Base-by-base conservation (phyloP, 2,797 vertebrate genomes). In the Hipposideros larvatus region DNA sequence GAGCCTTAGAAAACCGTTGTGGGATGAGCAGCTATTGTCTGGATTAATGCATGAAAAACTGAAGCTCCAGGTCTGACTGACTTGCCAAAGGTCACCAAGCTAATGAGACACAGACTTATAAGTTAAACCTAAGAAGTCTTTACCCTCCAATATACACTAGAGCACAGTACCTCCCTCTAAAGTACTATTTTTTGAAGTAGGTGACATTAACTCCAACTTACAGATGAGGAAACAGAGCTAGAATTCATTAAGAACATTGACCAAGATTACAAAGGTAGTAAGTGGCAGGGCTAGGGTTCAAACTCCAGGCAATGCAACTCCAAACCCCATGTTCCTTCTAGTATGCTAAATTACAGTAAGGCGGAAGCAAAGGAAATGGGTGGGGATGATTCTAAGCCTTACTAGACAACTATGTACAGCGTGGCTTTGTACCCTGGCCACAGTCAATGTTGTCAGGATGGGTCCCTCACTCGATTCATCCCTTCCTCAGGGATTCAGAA, bases 1-100 rank as follows among this genome's bases (percentile, higher is more conserved):
- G 28, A 88, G 31, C 74, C 70, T 93, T 59, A 95, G 71, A 89
- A 95, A 93, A 96, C 19, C 4, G 5, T 11, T 22, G 10, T 48
- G 21, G 55, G 22, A 4, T 59, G 46, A 11, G 11, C 37, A 22
- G 48, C 43, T 70, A 79, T 2, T 34, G 11, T 53, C 53, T 86
- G 21, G 28, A 90, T 87, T 90, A 91, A 75, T 5, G 87, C 24
- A 66, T 37, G 68, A 97, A 89, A 97, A 79, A 77, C 48, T 48
- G 88, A 16, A 18, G 41, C 68, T 22, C 10, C 55, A 16, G 11
- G 82, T 34, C 46, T 85, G 43, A 80, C 41, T 74, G 21, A 61
- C 59, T 53, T 78, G 43, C 37, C 63, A 83, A 94, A 97, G 84
- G 37, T 78, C 59, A 95, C 16, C 5, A 48, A 85, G 51, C 34